Evolutionary conservation across 1,140 invertebrate species (phyloP).

Genomic region (Scaptomyza montana): DNA sequence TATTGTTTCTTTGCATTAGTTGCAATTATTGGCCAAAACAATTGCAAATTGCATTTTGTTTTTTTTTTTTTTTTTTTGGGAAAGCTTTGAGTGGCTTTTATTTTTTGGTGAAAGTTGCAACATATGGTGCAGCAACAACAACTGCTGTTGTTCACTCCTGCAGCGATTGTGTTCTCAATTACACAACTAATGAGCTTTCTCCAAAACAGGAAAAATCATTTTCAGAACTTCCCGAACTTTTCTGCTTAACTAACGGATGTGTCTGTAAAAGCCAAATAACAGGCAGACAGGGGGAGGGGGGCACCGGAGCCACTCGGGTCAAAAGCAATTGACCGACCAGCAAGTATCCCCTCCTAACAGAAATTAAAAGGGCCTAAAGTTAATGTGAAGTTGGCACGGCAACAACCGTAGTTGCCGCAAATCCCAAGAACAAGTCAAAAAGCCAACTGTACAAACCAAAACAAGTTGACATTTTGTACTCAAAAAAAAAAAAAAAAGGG

Average conservation of each 20-base stretch:
- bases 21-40: slow-evolving; percentile 78
- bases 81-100: slow-evolving; percentile 48
- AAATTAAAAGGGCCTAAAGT: slow-evolving; percentile 54
- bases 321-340: slow-evolving; percentile 79
- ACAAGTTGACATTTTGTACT: slow-evolving; percentile 53
- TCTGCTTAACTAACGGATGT: slow-evolving; percentile 60
- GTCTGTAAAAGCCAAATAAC: slow-evolving; percentile 30
- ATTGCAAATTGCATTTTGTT: slow-evolving; percentile 74
- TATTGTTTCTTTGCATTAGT: slow-evolving; percentile 57
- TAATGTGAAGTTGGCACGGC: slow-evolving; percentile 64
- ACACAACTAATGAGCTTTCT: slow-evolving; percentile 74
- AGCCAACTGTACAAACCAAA: slow-evolving; percentile 8
- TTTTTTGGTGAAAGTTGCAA: slow-evolving; percentile 62
- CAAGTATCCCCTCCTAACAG: slow-evolving; percentile 12
- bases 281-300: slow-evolving; percentile 22
- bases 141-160: slow-evolving; percentile 41
- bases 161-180: slow-evolving; percentile 48
- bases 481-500: slow-evolving; percentile 5
- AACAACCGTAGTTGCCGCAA: slow-evolving; percentile 32
- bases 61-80: not conserved
- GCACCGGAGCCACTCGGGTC: slow-evolving; percentile 46
- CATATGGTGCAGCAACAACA: slow-evolving; percentile 44
- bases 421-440: slow-evolving; percentile 8
- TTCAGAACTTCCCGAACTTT: slow-evolving; percentile 50
- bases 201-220: slow-evolving; percentile 71